These are phyloP conservation scores for Hybos culiciformis DNA, from an alignment of 2,888 invertebrate genomes.

Conservation along the genomic window DNA sequence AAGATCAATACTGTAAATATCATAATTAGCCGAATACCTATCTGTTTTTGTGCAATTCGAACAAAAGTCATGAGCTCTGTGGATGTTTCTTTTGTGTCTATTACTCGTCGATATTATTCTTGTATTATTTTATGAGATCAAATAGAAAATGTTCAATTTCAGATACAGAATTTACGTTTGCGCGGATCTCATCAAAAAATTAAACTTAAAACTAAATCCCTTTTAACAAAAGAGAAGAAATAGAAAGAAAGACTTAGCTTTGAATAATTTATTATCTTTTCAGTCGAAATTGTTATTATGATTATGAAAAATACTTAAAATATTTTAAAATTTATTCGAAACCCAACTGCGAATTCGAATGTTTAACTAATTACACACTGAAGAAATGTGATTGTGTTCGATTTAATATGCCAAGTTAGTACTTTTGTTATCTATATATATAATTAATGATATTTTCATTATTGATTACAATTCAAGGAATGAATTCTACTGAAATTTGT, in stretches of 20 bases:
- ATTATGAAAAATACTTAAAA: conserved; percentile 42
- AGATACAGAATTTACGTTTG: too few relatives aligned
- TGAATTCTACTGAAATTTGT: not conserved
- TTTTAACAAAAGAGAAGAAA: too few relatives aligned
- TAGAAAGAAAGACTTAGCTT: too few relatives aligned
- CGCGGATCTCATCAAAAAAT: too few relatives aligned
- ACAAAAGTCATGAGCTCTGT: too few relatives aligned
- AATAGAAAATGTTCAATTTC: too few relatives aligned
- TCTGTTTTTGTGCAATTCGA: too few relatives aligned
- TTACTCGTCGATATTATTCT: not conserved
- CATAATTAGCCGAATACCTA: too few relatives aligned
- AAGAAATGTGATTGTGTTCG: conserved; percentile 46
- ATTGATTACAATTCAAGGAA: not conserved
- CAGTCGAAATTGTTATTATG: conserved; percentile 49
- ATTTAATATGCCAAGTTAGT: conserved; percentile 47
- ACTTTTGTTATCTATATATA: not conserved
- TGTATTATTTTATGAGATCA: not conserved
- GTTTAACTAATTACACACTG: conserved; percentile 46
- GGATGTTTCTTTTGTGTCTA: too few relatives aligned
- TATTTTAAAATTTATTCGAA: conserved; percentile 52
- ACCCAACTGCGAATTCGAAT: conserved; percentile 53
- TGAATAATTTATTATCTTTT: not conserved
- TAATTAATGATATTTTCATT: not conserved
- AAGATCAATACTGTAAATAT: too few relatives aligned
- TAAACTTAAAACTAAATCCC: too few relatives aligned